phyloP scores from a whole-genome alignment of 1,140 invertebrate species.

The Theocolax elegans region DNA sequence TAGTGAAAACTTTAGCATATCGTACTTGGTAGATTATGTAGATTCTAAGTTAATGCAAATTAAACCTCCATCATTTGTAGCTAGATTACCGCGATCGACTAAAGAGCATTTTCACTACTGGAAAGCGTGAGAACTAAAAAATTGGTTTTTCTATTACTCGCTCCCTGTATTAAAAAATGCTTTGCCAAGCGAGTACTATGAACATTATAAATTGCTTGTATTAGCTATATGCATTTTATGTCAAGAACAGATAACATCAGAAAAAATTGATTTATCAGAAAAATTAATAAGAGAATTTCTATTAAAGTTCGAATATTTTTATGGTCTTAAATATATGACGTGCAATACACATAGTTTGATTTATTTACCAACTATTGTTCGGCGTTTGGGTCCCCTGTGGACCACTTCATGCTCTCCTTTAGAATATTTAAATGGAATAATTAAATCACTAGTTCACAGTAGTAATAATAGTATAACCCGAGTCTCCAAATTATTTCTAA shows the following conservation, averaged over 20 bases:
- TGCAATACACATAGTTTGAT: not conserved
- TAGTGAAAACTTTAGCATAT: slow-evolving; percentile 26
- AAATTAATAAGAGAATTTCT: no score
- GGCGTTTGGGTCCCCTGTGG: slow-evolving; percentile 15
- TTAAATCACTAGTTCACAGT: not conserved
- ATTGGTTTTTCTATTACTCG: slow-evolving; percentile 42
- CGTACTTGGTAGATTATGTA: slow-evolving; percentile 21
- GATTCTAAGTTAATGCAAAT: no score
- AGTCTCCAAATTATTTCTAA: not conserved
- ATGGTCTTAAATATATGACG: not conserved
- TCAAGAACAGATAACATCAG: slow-evolving; percentile 6
- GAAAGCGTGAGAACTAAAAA: slow-evolving; percentile 41
- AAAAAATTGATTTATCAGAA: slow-evolving; percentile 44
- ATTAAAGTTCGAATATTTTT: no score
- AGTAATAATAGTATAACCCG: not conserved
- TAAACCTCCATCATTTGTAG: slow-evolving; percentile 39
- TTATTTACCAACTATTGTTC: not conserved
- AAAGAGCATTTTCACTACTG: slow-evolving; percentile 25
- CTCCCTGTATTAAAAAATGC: slow-evolving; percentile 25
- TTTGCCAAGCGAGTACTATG: slow-evolving; percentile 16
- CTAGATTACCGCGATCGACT: slow-evolving; percentile 25
- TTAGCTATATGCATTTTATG: slow-evolving; percentile 21
- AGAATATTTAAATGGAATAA: slow-evolving; percentile 18
- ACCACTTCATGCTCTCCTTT: slow-evolving; percentile 15
- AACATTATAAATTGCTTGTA: no score